Evolutionary conservation across 2,888 invertebrate species (phyloP).

Genomic region (Aspidiotus destructor): DNA sequence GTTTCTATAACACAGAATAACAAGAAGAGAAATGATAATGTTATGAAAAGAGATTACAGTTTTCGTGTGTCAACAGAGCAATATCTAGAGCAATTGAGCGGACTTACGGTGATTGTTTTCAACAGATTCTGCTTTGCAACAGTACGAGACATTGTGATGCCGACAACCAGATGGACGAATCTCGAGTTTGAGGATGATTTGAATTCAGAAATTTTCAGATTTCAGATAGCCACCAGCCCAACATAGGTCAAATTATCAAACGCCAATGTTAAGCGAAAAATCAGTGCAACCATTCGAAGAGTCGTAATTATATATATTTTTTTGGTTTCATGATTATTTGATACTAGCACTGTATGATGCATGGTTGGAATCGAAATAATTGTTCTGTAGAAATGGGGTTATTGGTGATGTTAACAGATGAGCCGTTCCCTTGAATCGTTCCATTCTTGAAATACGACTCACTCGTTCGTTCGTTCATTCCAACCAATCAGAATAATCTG

Average conservation of each 20-base stretch:
- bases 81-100: not conserved
- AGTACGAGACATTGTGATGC: conserved; percentile 14
- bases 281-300: not conserved
- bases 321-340: too few species aligned
- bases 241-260: conserved; percentile 2
- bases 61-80: not conserved
- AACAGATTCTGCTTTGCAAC: conserved; percentile 16
- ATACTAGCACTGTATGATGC: too few species aligned
- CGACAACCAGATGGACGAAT: not conserved
- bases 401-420: too few species aligned
- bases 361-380: too few species aligned
- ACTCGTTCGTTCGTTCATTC: too few species aligned
- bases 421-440: too few species aligned
- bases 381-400: too few species aligned
- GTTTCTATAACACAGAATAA: conserved; percentile 40
- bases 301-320: too few species aligned
- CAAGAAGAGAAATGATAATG: not conserved
- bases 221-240: not conserved
- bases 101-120: conserved; percentile 21
- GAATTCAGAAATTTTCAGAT: not conserved
- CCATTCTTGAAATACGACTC: too few species aligned
- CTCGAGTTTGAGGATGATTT: not conserved
- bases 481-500: too few species aligned
- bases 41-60: not conserved
- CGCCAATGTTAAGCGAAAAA: not conserved